Evolutionary conservation across 64 coral and sea anemone species (phyloP), one percentile per base, ranked within the genome.

Genomic region (Porites australiensis): DNA sequence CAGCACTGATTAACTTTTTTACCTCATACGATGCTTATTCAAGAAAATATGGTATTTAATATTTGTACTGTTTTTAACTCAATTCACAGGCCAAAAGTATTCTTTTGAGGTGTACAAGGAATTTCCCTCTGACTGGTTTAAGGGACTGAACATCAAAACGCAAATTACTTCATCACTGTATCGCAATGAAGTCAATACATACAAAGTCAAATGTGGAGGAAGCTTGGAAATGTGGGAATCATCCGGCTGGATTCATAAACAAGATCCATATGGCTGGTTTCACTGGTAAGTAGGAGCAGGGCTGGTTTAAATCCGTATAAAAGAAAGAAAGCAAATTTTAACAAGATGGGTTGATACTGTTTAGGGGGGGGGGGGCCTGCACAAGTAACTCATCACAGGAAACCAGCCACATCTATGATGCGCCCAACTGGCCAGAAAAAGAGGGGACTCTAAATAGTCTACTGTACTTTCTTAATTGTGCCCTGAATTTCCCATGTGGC

Each of bases 191-290:
- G 92, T 94, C 13, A 97, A 97, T 64, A 94, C 95, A 4, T 97
- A 97, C 54, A 91, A 91, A 66, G 95, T 93, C 8, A 97, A 97
- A 69, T 97, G 92, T 77, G 95, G 95, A 0, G 95, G 95, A 0
- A 94, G 88, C 61, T 86, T 97, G 69, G 82, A 97, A 45, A 97
- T 97, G 95, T 97, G 95, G 95, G 95, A 97, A 22, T 90, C 74
- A 71, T 94, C 92, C 46, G 95, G 95, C 52, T 97, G 95, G 95
- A 97, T 97, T 77, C 69, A 54, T 45, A 90, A 97, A 75, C 95
- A 97, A 80, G 95, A 94, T 59, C 95, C 95, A 7, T 97, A 94
- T 72, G 95, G 95, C 59, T 97, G 95, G 95, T 97, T 97, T 87
- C 95, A 97, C 2, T 97, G 95, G 95, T 95, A 43, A 70, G 80